A percentile compares a stretch with the other conserved stretches of the same genome.
phyloP scores from a whole-genome alignment of 2,888 invertebrate genomes.

The Stratiomys singularior region DNA sequence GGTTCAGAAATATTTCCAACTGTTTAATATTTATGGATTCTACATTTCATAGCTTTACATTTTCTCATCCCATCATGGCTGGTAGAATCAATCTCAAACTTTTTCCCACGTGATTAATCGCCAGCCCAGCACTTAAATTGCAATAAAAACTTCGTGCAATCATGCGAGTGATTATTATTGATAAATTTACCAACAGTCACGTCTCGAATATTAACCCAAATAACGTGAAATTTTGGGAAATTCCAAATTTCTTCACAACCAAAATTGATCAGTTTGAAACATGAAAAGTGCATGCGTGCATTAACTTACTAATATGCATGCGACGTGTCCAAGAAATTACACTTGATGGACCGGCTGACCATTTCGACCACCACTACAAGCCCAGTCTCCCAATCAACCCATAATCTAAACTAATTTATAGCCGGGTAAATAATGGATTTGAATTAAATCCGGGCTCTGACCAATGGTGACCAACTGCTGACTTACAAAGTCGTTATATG shows the following conservation, averaged over 20 bases:
- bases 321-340: background rate
- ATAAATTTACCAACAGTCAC: slow-evolving; percentile 13
- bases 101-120: too few relatives aligned
- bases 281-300: background rate
- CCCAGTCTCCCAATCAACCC: background rate
- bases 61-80: too few relatives aligned
- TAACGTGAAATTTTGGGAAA: slow-evolving; percentile 26
- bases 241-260: background rate
- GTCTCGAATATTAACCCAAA: slow-evolving; percentile 20
- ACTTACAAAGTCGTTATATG: background rate
- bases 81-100: too few relatives aligned
- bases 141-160: too few relatives aligned
- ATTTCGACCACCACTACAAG: too few relatives aligned
- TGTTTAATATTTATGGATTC: too few relatives aligned
- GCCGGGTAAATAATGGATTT: background rate
- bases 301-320: background rate
- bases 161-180: too few relatives aligned
- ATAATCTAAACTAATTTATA: slow-evolving; percentile 20
- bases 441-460: background rate
- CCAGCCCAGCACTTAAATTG: too few relatives aligned
- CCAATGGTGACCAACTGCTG: too few relatives aligned
- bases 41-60: too few relatives aligned
- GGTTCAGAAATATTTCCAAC: too few relatives aligned
- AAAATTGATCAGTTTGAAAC: background rate
- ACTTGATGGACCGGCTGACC: too few relatives aligned